Evolutionary conservation across 2,113 vertebrate species (phyloP).

Genomic region (Chitala chitala): DNA sequence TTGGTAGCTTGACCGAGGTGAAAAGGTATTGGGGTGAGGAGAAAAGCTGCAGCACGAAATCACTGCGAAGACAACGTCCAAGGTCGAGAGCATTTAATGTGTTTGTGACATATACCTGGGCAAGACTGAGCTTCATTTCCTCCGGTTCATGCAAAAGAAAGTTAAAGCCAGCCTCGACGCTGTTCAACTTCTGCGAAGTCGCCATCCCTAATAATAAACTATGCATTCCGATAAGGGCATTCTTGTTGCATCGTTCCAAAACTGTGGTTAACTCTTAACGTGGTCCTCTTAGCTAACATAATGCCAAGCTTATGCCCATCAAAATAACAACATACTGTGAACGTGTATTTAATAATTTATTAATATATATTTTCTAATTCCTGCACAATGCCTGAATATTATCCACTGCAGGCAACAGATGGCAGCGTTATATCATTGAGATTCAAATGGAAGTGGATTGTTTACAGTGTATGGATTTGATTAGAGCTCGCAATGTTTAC

Average conservation of each 20-base stretch:
- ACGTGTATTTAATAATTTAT: neutral
- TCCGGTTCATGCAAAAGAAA: neutral
- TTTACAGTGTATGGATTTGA: neutral
- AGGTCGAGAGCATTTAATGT: constrained; percentile 14
- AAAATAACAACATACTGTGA: neutral
- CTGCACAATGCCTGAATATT: neutral
- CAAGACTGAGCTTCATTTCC: no score
- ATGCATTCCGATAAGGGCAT: no score
- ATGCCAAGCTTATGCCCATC: neutral
- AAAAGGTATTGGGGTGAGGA: neutral
- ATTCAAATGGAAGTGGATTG: neutral
- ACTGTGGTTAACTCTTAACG: neutral
- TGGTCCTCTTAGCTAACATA: no score
- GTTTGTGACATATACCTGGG: no score
- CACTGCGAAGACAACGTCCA: neutral
- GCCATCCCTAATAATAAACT: neutral
- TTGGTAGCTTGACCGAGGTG: neutral
- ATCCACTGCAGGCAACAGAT: neutral
- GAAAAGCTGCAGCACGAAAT: neutral
- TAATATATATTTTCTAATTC: neutral
- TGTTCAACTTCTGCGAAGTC: constrained; percentile 9
- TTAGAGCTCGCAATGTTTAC: neutral
- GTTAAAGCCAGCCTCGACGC: neutral
- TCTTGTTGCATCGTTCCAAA: constrained; percentile 4
- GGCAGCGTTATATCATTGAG: neutral